These are phyloP conservation scores for Formica exsecta DNA, from an alignment of 1,140 invertebrate species.

Conservation along the genomic window DNA sequence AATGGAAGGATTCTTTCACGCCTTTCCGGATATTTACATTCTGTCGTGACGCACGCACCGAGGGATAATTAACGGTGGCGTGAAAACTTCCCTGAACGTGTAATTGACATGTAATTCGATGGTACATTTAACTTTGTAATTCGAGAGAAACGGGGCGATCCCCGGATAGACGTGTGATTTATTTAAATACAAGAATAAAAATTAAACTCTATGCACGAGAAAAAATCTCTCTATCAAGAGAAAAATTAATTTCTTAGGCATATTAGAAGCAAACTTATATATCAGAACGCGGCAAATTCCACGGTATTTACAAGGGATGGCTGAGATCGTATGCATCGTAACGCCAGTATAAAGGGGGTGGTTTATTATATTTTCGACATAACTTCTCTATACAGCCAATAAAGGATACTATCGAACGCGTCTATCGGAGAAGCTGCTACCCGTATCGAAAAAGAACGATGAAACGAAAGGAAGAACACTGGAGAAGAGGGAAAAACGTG, in stretches of 20 bases:
- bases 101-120: conserved; percentile 40
- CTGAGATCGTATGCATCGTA: conserved; percentile 30
- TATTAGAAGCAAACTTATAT: not conserved
- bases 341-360: conserved; percentile 1
- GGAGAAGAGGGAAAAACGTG: conserved; percentile 31
- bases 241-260: conserved; percentile 14
- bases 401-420: conserved; percentile 39
- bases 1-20: conserved; percentile 38
- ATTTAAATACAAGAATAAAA: not conserved
- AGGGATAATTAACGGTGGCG: conserved; percentile 37
- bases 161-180: not conserved
- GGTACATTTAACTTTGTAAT: conserved; percentile 6
- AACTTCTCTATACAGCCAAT: conserved; percentile 48
- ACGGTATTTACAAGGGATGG: conserved; percentile 14
- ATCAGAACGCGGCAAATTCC: conserved; percentile 26
- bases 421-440: conserved; percentile 36
- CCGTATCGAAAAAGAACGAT: conserved; percentile 48
- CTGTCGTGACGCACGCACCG: not conserved
- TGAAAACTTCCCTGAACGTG: conserved; percentile 3
- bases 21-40: conserved; percentile 17
- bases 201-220: not conserved
- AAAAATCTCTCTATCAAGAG: too few species aligned
- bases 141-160: not conserved
- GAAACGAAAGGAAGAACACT: conserved; percentile 42
- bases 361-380: conserved; percentile 62